Percentiles rank a stretch among this genome's conserved stretches.
Conservation (phyloP, 1,140 invertebrate genomes). For the Zelostemma sp. region DNA sequence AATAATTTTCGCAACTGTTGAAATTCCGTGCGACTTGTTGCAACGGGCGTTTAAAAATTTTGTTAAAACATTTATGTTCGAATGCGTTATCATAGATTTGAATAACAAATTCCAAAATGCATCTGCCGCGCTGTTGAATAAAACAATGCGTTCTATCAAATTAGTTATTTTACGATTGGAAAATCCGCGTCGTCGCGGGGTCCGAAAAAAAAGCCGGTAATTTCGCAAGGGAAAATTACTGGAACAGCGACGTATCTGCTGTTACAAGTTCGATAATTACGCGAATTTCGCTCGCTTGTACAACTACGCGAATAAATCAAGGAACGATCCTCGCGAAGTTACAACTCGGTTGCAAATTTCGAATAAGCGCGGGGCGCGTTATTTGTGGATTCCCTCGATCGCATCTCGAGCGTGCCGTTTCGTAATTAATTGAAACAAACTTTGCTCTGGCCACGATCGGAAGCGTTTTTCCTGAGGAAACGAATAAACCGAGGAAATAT, state of each 20-base stretch:
- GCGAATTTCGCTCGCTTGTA: constrained; percentile 19
- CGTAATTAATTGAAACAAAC: constrained; percentile 42
- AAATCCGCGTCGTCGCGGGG: no score
- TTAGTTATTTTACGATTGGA: not conserved
- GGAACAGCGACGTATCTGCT: constrained; percentile 33
- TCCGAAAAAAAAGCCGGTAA: not conserved
- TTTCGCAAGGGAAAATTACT: constrained; percentile 15
- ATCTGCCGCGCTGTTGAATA: no score
- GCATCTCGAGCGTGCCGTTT: no score
- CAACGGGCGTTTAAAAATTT: no score
- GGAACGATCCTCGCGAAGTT: constrained; percentile 33
- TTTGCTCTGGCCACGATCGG: no score
- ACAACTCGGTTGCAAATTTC: constrained; percentile 29
- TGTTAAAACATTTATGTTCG: no score
- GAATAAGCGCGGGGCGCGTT: constrained; percentile 42
- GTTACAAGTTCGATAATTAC: constrained; percentile 35
- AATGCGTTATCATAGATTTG: no score
- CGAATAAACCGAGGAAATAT: no score
- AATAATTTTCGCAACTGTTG: no score
- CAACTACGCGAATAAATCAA: constrained; percentile 44
- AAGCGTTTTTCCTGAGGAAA: not conserved
- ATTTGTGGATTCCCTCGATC: constrained; percentile 40
- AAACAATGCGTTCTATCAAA: not conserved
- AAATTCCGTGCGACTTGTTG: no score
- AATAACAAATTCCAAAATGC: no score